Percentiles rank a stretch among this genome's conserved stretches.
Conservation (phyloP, 1,140 invertebrate species). For the Drosophila sp. region DNA sequence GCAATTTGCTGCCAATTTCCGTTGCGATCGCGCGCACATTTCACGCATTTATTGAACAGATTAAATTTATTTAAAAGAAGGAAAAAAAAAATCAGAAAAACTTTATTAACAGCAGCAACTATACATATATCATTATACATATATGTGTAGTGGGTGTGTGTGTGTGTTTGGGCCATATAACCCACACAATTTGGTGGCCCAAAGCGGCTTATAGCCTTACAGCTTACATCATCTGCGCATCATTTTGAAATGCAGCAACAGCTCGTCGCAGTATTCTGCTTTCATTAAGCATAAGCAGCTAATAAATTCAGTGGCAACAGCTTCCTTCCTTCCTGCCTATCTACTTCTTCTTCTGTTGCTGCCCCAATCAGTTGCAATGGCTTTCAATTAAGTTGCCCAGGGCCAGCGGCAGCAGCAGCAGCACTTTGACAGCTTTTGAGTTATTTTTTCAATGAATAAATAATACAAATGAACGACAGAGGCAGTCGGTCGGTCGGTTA, state of each 20-base stretch:
- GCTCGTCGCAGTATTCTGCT: not conserved
- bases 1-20: conserved; percentile 74
- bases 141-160: conserved; percentile 3
- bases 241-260: not conserved
- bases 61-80: conserved; percentile 65
- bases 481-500: conserved; percentile 24
- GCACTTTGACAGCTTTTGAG: conserved; percentile 68
- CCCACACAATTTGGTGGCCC: conserved; percentile 6
- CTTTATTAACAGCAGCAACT: conserved; percentile 54
- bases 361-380: conserved; percentile 8
- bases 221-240: conserved; percentile 2
- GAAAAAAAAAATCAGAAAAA: conserved; percentile 38
- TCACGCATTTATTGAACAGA: conserved; percentile 63
- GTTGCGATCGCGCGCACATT: conserved; percentile 33
- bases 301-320: conserved; percentile 31
- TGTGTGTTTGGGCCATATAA: conserved; percentile 8
- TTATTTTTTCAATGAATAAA: conserved; percentile 66
- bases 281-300: conserved; percentile 45
- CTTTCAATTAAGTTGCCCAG: conserved; percentile 61
- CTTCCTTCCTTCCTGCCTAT: not conserved
- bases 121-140: conserved; percentile 38
- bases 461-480: conserved; percentile 39
- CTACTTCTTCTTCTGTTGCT: not conserved
- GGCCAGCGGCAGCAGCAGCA: conserved; percentile 6
- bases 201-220: conserved; percentile 39